Conservation (phyloP, 2,797 vertebrate species). For the Falco concolor region DNA sequence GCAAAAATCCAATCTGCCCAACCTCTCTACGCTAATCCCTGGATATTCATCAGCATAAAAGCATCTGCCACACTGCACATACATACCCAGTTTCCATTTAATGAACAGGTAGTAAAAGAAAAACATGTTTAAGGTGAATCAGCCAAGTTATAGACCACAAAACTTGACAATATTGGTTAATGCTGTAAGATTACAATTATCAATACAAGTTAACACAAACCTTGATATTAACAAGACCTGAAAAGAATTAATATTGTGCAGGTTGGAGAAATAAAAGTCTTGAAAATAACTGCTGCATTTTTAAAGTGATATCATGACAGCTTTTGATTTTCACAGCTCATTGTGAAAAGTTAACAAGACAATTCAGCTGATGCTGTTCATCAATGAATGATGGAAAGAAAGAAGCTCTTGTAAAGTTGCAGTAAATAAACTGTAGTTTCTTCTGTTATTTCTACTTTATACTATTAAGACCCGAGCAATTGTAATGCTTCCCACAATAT, state of each 20-base stretch:
- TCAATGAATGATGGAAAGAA: not conserved
- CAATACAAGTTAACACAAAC: not conserved
- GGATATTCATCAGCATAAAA: not conserved
- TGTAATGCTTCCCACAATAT: not conserved
- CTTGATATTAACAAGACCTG: not conserved
- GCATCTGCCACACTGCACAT: not conserved
- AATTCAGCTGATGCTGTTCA: not conserved
- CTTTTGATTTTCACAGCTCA: not conserved
- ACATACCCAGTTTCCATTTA: not conserved
- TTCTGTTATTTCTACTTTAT: not conserved
- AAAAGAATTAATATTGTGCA: not conserved
- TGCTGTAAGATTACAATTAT: not conserved
- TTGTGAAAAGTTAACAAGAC: not conserved
- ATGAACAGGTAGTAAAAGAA: not conserved
- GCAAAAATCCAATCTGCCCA: not conserved
- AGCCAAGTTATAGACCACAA: not conserved
- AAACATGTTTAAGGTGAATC: not conserved
- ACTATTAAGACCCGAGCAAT: not conserved
- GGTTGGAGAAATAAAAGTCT: not conserved
- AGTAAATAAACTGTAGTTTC: not conserved
- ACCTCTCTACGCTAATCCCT: not conserved
- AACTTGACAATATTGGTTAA: not conserved
- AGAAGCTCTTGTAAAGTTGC: not conserved
- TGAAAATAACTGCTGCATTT: not conserved
- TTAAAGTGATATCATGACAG: not conserved